Conservation (phyloP, 1,140 invertebrate species). For the Cydia splendana region DNA sequence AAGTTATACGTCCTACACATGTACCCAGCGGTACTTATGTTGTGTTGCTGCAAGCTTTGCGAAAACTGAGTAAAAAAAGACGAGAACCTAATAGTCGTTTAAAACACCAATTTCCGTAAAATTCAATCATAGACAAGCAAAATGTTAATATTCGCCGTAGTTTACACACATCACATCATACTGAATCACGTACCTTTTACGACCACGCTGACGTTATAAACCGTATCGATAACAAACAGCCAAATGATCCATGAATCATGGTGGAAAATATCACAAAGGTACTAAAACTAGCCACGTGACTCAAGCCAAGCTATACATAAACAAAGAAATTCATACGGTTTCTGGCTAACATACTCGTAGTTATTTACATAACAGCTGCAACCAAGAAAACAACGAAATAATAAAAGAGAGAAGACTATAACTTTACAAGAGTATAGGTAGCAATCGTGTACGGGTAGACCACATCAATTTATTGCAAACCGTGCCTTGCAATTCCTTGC, state of each 20-base stretch:
- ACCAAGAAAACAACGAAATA: too few relatives aligned
- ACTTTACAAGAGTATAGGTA: too few relatives aligned
- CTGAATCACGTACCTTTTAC: slow-evolving; percentile 7
- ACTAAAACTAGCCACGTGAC: background rate
- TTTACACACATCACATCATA: background rate
- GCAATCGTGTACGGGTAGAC: too few relatives aligned
- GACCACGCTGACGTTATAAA: background rate
- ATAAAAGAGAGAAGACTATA: too few relatives aligned
- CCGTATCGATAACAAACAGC: background rate
- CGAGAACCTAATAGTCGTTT: too few relatives aligned
- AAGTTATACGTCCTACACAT: too few relatives aligned
- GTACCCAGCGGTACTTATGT: too few relatives aligned
- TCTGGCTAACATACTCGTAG: background rate
- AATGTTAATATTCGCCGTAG: background rate
- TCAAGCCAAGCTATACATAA: background rate
- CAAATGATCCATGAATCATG: background rate
- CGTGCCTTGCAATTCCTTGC: too few relatives aligned
- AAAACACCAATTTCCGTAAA: background rate
- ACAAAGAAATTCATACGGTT: background rate
- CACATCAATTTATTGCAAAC: too few relatives aligned
- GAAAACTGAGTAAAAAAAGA: too few relatives aligned
- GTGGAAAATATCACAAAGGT: slow-evolving; percentile 3
- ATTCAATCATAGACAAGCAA: background rate
- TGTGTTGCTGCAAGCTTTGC: too few relatives aligned
- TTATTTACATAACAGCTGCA: too few relatives aligned